A percentile compares a stretch with the other conserved stretches of the same genome.
Evolutionary conservation across 2,888 invertebrate genomes (phyloP).

Genomic region (Conops quadrifasciatus): DNA sequence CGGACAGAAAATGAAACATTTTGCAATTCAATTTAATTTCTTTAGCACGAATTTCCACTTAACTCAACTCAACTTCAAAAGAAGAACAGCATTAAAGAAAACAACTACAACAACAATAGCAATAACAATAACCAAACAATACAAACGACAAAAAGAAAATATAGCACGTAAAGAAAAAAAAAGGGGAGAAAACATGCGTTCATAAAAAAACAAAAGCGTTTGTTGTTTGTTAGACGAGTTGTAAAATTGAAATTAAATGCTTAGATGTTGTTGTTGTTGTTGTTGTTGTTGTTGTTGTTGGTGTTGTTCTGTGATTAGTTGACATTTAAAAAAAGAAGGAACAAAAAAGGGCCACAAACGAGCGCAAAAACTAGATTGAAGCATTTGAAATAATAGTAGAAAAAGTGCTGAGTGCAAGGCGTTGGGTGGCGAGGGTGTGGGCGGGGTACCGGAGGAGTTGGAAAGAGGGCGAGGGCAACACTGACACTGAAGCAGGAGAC

Average conservation of each 20-base stretch:
- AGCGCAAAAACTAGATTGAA: not conserved
- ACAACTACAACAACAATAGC: not conserved
- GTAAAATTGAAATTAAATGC: too few species aligned
- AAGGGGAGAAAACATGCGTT: not conserved
- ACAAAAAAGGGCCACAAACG: not conserved
- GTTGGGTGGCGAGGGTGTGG: too few species aligned
- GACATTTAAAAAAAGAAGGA: not conserved
- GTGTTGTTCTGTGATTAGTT: conserved; percentile 10
- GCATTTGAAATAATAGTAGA: not conserved
- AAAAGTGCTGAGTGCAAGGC: too few species aligned
- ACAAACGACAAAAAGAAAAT: not conserved
- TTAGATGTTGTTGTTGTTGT: too few species aligned
- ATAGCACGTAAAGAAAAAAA: not conserved
- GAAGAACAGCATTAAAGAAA: not conserved
- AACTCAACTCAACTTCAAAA: not conserved
- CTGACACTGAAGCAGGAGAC: too few species aligned
- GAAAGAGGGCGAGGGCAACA: too few species aligned
- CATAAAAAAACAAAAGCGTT: conserved; percentile 11
- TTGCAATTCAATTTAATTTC: conserved; percentile 35
- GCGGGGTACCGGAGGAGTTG: too few species aligned
- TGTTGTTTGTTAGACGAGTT: not conserved
- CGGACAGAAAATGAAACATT: conserved; percentile 9
- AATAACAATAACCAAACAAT: not conserved
- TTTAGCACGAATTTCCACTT: conserved; percentile 31
- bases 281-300: too few species aligned